These are phyloP conservation scores for Hemiscyllium ocellatum DNA, from an alignment of 2,113 vertebrate genomes.

Conservation along the genomic window DNA sequence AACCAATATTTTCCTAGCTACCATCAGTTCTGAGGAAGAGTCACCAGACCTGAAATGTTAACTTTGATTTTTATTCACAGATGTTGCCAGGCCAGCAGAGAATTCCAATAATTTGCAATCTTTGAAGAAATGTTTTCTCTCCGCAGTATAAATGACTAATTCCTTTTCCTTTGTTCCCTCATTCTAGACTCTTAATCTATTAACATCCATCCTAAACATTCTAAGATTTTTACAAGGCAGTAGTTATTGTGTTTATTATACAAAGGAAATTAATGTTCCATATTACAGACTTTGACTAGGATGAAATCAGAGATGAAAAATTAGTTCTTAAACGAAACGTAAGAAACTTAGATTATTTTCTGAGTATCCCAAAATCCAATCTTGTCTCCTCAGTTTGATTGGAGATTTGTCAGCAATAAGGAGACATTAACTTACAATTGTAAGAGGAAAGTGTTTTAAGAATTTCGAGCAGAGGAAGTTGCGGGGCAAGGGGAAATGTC, in stretches of 20 bases:
- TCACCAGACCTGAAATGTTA: too few species aligned
- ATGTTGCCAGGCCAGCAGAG: too few species aligned
- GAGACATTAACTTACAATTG: background rate
- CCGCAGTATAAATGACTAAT: too few species aligned
- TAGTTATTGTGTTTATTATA: background rate
- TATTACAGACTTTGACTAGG: background rate
- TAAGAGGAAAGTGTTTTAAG: background rate
- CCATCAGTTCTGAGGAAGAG: too few species aligned
- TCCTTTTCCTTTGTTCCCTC: background rate
- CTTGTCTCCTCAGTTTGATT: too few species aligned
- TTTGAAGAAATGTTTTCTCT: too few species aligned
- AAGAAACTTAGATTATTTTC: background rate
- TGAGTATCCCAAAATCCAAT: too few species aligned
- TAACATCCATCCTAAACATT: background rate
- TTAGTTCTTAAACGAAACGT: background rate
- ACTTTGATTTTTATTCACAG: too few species aligned
- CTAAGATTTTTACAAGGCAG: background rate
- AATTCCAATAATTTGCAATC: too few species aligned
- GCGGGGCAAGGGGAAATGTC: background rate
- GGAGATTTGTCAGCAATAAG: background rate
- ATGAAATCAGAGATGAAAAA: background rate
- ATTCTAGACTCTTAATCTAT: background rate
- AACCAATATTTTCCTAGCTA: too few species aligned
- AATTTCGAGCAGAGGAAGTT: background rate
- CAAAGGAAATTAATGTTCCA: background rate